A percentile compares a stretch with the other conserved stretches of the same genome.
These are phyloP conservation scores for Latrodectus elegans DNA, from an alignment of 2,888 invertebrate genomes.

Conservation along the genomic window DNA sequence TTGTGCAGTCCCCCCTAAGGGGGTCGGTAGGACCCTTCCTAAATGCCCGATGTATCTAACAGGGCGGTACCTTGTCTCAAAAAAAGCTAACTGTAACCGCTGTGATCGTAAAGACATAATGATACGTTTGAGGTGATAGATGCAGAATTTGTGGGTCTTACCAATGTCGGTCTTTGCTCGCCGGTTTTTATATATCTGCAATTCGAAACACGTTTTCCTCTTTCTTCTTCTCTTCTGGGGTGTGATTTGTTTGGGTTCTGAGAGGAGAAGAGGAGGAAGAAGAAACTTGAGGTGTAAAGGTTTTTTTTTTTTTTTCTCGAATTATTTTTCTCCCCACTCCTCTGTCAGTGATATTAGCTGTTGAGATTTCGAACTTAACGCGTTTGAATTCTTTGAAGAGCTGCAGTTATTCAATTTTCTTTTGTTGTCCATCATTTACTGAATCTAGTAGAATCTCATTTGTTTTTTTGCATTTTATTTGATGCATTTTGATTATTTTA, in stretches of 20 bases:
- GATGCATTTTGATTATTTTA: too few species aligned
- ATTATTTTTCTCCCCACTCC: too few species aligned
- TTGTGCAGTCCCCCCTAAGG: not conserved
- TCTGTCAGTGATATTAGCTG: too few species aligned
- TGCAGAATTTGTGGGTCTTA: conserved; percentile 33
- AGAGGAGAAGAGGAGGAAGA: not conserved
- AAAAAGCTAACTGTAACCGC: conserved; percentile 31
- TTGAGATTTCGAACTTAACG: too few species aligned
- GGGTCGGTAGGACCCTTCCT: not conserved
- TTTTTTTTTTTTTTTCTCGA: too few species aligned
- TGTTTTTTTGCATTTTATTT: too few species aligned
- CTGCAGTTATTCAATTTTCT: too few species aligned
- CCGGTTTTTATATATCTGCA: not conserved
- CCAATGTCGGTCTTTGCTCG: conserved; percentile 13
- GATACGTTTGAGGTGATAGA: conserved; percentile 64
- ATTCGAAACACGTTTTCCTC: not conserved
- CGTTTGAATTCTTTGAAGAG: too few species aligned
- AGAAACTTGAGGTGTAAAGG: too few species aligned
- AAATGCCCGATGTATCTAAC: conserved; percentile 14
- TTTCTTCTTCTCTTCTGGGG: not conserved
- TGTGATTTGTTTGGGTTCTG: not conserved
- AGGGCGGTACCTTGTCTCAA: conserved; percentile 47
- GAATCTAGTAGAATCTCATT: too few species aligned
- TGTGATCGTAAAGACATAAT: conserved; percentile 60
- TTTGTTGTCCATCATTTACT: too few species aligned